Base-by-base conservation (phyloP, 2,113 vertebrate species). In the Oncorhynchus masou region DNA sequence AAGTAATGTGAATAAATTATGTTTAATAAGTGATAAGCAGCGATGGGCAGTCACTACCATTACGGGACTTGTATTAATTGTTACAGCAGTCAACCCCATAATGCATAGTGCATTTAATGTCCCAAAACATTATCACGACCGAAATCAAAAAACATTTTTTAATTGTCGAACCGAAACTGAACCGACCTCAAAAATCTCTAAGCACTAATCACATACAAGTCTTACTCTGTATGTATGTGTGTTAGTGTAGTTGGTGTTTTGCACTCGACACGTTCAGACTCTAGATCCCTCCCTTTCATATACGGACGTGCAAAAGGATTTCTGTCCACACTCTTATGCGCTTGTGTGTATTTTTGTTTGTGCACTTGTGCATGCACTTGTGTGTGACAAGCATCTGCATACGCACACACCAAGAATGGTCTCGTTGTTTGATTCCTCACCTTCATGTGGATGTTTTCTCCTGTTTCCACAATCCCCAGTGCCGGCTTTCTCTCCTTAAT, bases 401-500 rank as follows among this genome's bases (percentile, higher is more conserved):
- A 45, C 4, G 31, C 27, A 45, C 39, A 39, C 68, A 62, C 59
- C n/a, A 62, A 22, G 59, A 1, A 22, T 62, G 59, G n/a, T n/a
- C n/a, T 54, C 16, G 12, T 5, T 0, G 16, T 62, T 62, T 62
- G 59, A 62, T 24, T 62, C n/a, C n/a, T 22, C 59, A n/a, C 59
- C 22, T 60, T 62, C 59, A 62, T 24, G 59, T 62, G 9, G 59
- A 62, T 62, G 59, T 62, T 62, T 62, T 45, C 16, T 4, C 15
- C 68, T 7, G 3, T 15, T 60, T 20, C 12, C 20, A 20, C 20
- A 62, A 8, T 73, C 49, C 54, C 54, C 59, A 59, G 71, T 49
- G 54, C 25, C 16, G 54, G 54, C 27, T 73, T 66, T 75, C 62
- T 75, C 65, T 66, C 65, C 64, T 75, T 75, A 75, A 75, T 75